Conservation (phyloP, 1,140 invertebrate genomes). For the Stratiolaelaps scimitus region DNA sequence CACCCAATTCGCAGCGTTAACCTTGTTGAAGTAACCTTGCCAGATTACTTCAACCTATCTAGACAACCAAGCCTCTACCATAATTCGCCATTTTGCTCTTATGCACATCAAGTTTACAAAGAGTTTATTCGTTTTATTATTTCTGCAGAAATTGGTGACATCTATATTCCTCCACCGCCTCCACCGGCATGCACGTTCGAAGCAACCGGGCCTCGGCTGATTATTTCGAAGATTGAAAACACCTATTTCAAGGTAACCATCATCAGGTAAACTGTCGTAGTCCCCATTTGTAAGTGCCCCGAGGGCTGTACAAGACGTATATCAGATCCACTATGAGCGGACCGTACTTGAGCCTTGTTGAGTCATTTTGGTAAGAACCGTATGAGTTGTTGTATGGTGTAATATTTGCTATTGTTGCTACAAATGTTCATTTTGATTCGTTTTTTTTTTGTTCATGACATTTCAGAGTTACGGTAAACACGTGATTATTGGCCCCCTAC, state of each 20-base stretch:
- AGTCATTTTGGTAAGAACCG: slow-evolving; percentile 29
- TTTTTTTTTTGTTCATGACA: slow-evolving; percentile 36
- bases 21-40: too few species aligned
- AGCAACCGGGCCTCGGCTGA: slow-evolving; percentile 57
- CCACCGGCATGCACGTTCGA: slow-evolving; percentile 53
- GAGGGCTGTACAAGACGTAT: too few species aligned
- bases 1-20: too few species aligned
- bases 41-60: too few species aligned
- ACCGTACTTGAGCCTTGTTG: too few species aligned
- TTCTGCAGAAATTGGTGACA: slow-evolving; percentile 52
- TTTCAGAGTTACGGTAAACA: slow-evolving; percentile 10
- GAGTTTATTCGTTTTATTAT: not conserved
- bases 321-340: too few species aligned
- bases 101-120: too few species aligned
- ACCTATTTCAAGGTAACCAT: slow-evolving; percentile 77
- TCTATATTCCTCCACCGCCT: slow-evolving; percentile 69
- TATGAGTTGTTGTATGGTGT: not conserved
- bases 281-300: too few species aligned
- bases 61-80: too few species aligned
- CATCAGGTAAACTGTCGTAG: too few species aligned
- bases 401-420: not conserved
- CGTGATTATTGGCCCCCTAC: slow-evolving; percentile 36
- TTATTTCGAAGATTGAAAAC: slow-evolving; percentile 84
- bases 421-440: not conserved
- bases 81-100: too few species aligned